These are phyloP conservation scores for Pandion haliaetus DNA, from an alignment of 2,113 vertebrate genomes.

Conservation along the genomic window DNA sequence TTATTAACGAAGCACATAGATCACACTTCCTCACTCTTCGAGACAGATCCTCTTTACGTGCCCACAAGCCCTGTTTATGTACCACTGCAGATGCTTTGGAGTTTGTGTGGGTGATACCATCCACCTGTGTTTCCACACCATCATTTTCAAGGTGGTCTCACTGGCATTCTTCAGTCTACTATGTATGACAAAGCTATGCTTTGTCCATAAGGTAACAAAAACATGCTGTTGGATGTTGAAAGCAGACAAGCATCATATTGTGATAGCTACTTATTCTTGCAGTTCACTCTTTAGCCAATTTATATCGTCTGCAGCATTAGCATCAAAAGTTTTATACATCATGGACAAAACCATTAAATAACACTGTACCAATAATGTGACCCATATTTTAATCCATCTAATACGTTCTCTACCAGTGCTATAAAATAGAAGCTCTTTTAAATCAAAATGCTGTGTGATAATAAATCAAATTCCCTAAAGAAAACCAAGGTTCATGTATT, in stretches of 20 bases:
- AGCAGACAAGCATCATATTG: neutral
- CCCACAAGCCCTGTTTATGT: too few species aligned
- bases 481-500: neutral
- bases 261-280: neutral
- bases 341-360: neutral
- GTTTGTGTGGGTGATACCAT: neutral
- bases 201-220: neutral
- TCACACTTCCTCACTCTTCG: neutral
- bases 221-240: neutral
- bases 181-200: neutral
- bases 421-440: neutral
- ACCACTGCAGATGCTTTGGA: neutral
- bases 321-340: neutral
- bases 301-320: neutral
- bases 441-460: neutral
- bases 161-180: neutral
- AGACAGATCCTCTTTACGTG: neutral
- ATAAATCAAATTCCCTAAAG: neutral
- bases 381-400: neutral
- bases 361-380: neutral
- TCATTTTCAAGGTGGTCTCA: neutral
- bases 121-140: neutral
- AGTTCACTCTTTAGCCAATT: neutral
- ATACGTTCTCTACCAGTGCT: neutral
- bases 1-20: neutral